Conservation (phyloP, 2,113 vertebrate species). For the Chaetura pelagica region DNA sequence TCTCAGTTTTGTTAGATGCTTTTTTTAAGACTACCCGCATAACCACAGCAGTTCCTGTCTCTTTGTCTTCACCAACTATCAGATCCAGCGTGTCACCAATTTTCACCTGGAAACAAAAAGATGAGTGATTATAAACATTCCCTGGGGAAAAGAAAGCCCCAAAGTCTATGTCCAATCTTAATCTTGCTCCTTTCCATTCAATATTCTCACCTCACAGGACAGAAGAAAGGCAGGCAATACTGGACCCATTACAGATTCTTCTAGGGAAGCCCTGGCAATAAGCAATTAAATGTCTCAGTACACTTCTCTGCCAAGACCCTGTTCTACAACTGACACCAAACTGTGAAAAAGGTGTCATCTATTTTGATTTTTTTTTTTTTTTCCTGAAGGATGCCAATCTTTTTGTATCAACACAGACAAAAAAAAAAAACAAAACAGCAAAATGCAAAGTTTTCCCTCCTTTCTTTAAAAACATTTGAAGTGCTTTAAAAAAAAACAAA, state of each 20-base stretch:
- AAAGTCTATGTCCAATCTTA: not conserved
- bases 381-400: not conserved
- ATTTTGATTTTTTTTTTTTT: not conserved
- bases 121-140: not conserved
- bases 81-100: slow-evolving; percentile 91
- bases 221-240: not conserved
- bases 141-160: not conserved
- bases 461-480: not conserved
- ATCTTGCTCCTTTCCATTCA: not conserved
- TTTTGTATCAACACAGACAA: not conserved
- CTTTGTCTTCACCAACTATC: slow-evolving; percentile 83
- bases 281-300: not conserved
- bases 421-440: not conserved
- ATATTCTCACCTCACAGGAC: not conserved
- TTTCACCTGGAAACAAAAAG: slow-evolving; percentile 84
- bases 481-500: not conserved
- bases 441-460: not conserved
- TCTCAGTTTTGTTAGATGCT: slow-evolving; percentile 75
- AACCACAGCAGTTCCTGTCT: slow-evolving; percentile 82
- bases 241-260: not conserved
- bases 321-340: not conserved
- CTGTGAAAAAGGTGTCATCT: not conserved
- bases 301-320: not conserved
- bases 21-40: slow-evolving; percentile 88
- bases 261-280: not conserved